A percentile compares a stretch with the other conserved stretches of the same genome.
phyloP scores from a whole-genome alignment of 2,888 invertebrate genomes.

The Orthosia incerta region DNA sequence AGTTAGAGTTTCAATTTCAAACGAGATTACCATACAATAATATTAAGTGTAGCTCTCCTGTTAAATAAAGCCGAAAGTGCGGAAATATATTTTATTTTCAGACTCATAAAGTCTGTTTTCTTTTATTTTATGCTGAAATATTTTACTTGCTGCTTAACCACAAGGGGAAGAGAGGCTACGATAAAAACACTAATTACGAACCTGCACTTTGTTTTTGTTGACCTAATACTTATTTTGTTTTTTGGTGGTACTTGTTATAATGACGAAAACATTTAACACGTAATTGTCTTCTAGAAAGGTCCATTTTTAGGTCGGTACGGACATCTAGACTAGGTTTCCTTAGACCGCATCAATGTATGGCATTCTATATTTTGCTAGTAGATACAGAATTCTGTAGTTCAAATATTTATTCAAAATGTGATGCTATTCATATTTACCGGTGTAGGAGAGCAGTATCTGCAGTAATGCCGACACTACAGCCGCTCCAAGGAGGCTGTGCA shows the following conservation, averaged over 20 bases:
- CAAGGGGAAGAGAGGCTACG: constrained; percentile 68
- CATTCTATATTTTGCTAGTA: background rate
- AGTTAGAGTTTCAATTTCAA: constrained; percentile 66
- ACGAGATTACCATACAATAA: constrained; percentile 65
- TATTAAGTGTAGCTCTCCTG: constrained; percentile 55
- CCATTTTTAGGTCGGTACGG: background rate
- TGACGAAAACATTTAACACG: constrained; percentile 50
- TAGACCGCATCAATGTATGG: background rate
- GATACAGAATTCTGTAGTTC: background rate
- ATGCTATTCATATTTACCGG: constrained; percentile 76
- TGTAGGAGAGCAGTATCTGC: constrained; percentile 84
- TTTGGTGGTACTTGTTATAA: constrained; percentile 58
- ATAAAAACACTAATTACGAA: constrained; percentile 77
- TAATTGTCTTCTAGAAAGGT: constrained; percentile 9
- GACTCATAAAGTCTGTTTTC: constrained; percentile 60
- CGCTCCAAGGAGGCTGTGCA: constrained; percentile 86
- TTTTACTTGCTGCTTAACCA: constrained; percentile 69
- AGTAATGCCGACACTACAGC: constrained; percentile 85
- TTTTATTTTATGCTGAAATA: constrained; percentile 69
- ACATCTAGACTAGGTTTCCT: background rate
- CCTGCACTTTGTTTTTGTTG: constrained; percentile 68
- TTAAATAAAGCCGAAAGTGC: constrained; percentile 36
- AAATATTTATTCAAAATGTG: background rate
- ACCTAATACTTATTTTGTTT: constrained; percentile 58
- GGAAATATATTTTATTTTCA: constrained; percentile 63